A percentile compares a stretch with the other conserved stretches of the same genome.
phyloP scores from a whole-genome alignment of 2,888 invertebrate genomes.

The Nomada fucata region DNA sequence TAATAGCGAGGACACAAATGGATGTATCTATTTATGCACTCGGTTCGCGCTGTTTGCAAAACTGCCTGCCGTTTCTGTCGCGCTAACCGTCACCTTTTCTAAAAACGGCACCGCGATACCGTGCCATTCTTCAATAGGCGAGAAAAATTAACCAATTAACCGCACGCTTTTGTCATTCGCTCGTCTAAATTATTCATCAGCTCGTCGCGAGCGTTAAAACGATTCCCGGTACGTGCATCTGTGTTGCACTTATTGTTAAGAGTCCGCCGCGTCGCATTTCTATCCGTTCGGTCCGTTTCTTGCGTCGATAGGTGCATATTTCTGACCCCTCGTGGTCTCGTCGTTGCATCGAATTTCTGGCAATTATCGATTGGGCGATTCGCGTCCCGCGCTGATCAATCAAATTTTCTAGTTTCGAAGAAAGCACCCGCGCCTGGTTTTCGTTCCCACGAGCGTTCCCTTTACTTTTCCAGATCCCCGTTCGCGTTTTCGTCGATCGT shows the following conservation, averaged over 20 bases:
- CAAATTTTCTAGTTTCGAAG: constrained; percentile 1
- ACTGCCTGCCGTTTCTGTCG: constrained; percentile 43
- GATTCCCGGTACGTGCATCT: constrained; percentile 10
- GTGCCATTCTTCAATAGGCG: not conserved
- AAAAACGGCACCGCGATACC: not conserved
- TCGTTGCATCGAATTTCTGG: constrained; percentile 40
- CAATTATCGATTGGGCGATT: not conserved
- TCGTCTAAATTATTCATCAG: constrained; percentile 31
- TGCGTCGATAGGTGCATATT: constrained; percentile 57
- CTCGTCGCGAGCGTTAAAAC: constrained; percentile 22
- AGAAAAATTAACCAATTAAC: constrained; percentile 21
- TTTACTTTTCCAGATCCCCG: too few relatives aligned
- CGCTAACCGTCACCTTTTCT: constrained; percentile 28
- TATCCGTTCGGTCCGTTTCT: constrained; percentile 20
- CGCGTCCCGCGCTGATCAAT: too few relatives aligned
- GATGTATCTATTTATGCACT: constrained; percentile 56
- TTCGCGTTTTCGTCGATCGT: too few relatives aligned
- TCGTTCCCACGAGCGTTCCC: too few relatives aligned
- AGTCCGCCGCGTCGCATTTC: constrained; percentile 3
- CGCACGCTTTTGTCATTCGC: constrained; percentile 1
- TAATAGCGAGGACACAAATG: constrained; percentile 31
- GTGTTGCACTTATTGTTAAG: constrained; percentile 2
- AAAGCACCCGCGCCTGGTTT: constrained; percentile 7
- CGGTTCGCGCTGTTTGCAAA: constrained; percentile 59
- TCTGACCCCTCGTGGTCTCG: constrained; percentile 24